Conservation (phyloP, 2,888 invertebrate species). For the Petrolisthes cinctipes region DNA sequence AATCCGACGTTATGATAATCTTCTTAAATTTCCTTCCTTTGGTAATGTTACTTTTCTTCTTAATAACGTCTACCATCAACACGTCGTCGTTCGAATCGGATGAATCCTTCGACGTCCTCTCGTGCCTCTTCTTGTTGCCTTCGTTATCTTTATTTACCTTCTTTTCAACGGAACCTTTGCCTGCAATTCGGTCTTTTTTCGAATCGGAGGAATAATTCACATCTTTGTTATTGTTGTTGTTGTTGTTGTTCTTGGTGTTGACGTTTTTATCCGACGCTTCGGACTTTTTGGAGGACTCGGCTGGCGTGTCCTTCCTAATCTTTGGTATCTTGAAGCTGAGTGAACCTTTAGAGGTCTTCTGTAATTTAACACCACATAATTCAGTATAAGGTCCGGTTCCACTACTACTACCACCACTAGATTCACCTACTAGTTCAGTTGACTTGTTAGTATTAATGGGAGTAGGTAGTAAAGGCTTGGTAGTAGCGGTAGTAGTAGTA, state of each 20-base stretch:
- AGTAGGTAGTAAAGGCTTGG: background rate
- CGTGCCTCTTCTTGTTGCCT: background rate
- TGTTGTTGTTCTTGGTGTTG: background rate
- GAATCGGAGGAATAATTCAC: too few species aligned
- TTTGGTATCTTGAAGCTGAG: conserved; percentile 59
- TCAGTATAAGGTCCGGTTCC: conserved; percentile 39
- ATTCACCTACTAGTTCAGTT: conserved; percentile 2
- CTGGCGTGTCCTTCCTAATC: conserved; percentile 41
- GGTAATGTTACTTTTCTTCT: background rate
- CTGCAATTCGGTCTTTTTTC: background rate
- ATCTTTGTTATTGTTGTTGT: background rate
- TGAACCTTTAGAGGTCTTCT: conserved; percentile 4
- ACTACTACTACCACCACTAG: conserved; percentile 5
- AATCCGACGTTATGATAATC: conserved; percentile 55
- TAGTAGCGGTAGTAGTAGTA: background rate
- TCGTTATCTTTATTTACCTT: background rate
- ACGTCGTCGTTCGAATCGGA: conserved; percentile 37
- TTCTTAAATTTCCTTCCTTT: conserved; percentile 50
- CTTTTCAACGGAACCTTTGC: background rate
- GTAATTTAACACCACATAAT: conserved; percentile 56
- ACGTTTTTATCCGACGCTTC: background rate
- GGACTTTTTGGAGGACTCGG: background rate
- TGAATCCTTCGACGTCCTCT: background rate
- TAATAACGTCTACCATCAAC: background rate
- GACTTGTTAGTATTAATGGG: background rate